Percentiles rank a stretch among this genome's conserved stretches.
Evolutionary conservation across 2,113 vertebrate species (phyloP).

Genomic region (Gallinago undulata): DNA sequence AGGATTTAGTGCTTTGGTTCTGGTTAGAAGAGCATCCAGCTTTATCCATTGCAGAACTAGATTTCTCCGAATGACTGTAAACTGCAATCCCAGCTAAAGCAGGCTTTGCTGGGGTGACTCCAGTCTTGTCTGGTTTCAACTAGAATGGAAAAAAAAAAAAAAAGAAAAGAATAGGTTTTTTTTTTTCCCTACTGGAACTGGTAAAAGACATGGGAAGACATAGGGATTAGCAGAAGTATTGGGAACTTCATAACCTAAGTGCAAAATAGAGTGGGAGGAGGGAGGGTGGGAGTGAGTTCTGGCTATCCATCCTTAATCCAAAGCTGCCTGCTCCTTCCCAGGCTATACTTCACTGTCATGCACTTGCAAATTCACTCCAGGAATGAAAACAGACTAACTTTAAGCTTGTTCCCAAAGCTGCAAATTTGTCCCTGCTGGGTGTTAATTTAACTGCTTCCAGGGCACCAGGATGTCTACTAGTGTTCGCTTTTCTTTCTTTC

Average conservation of each 20-base stretch:
- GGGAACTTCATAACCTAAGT: conserved; percentile 18
- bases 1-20: conserved; percentile 57
- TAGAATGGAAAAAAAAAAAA: background rate
- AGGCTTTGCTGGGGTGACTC: conserved; percentile 36
- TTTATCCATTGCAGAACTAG: conserved; percentile 41
- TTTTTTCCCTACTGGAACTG: conserved; percentile 7
- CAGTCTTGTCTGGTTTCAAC: conserved; percentile 41
- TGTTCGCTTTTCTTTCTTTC: conserved; percentile 28
- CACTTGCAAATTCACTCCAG: conserved; percentile 27
- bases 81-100: conserved; percentile 6
- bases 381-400: conserved; percentile 56
- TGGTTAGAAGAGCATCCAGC: conserved; percentile 51
- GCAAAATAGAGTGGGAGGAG: conserved; percentile 24
- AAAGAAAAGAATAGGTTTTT: background rate
- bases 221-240: conserved; percentile 28
- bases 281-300: conserved; percentile 27
- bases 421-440: conserved; percentile 66
- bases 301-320: conserved; percentile 48
- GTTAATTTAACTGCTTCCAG: conserved; percentile 66
- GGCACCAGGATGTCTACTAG: conserved; percentile 51
- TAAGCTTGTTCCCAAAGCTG: conserved; percentile 46
- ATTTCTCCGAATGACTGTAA: conserved; percentile 27
- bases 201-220: conserved; percentile 35
- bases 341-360: conserved; percentile 54
- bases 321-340: conserved; percentile 21